These are phyloP conservation scores for Nannoperca obscura DNA, from an alignment of 2,797 vertebrate genomes.

Conservation along the genomic window DNA sequence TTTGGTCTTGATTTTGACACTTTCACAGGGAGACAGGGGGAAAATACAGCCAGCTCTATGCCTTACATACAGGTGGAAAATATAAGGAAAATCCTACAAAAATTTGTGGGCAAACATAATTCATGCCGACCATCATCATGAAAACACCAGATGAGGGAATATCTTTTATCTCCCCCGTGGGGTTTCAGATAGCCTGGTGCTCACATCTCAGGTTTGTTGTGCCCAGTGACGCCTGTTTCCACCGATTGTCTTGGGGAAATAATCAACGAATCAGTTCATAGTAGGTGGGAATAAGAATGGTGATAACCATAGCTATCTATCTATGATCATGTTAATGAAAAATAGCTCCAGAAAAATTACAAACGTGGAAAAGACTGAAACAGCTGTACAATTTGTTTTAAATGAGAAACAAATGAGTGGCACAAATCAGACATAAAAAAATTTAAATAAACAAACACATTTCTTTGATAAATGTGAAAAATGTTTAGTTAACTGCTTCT, in stretches of 20 bases:
- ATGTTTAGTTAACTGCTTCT: background rate
- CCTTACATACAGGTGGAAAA: background rate
- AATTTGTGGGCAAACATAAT: background rate
- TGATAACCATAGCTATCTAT: background rate
- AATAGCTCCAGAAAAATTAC: background rate
- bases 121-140: background rate
- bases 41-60: background rate
- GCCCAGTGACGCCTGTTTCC: background rate
- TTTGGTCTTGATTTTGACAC: background rate
- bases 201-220: background rate
- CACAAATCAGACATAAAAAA: too few relatives aligned
- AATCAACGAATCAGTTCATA: background rate
- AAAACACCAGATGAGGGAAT: background rate
- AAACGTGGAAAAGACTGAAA: background rate
- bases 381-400: background rate
- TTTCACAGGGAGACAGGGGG: background rate
- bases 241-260: background rate
- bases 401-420: too few relatives aligned
- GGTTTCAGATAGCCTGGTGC: background rate
- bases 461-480: background rate
- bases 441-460: background rate
- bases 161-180: background rate
- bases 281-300: too few relatives aligned
- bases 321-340: background rate
- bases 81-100: background rate